Base-by-base conservation (phyloP, 2,113 vertebrate genomes). In the Hypomesus transpacificus region DNA sequence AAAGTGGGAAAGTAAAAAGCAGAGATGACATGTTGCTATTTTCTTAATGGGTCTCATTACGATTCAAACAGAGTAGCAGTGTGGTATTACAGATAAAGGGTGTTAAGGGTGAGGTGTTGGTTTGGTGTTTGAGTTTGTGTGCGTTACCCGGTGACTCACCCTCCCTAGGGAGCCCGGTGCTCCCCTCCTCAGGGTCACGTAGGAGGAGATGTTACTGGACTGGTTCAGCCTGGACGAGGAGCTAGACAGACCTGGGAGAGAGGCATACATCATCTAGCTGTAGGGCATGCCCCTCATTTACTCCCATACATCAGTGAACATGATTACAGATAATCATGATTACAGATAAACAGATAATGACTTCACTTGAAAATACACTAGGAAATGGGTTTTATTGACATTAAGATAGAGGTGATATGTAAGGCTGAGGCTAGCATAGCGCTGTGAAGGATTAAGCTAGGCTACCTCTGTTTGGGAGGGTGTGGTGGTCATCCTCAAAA, bases 111-210 rank as follows among this genome's bases (percentile, higher is more conserved):
- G n/a, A n/a, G n/a, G 8, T 56, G 54, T 56, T 56, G n/a, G 54
- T 56, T 56, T 13, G 39, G 9, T 46, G 39, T 46, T 13, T 11
- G 39, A 46, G 39, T 46, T 46, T 46, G 39, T 46, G 9, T 20
- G n/a, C 9, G 54, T 7, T 56, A 56, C 16, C 20, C 14, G n/a
- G 14, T 34, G 60, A 75, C 86, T 89, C 85, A 94, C 91, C 94
- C 92, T 95, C 89, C 91, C 86, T 78, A 81, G 89, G 17, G 94
- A 89, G 13, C 85, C 73, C 69, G 83, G 78, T 0, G 76, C 75
- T 68, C 86, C 88, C 86, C 93, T 94, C 88, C 93, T 93, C 70
- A 98, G 88, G 0, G 94, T 95, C 85, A 94, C 95, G 0, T 93
- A 97, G 0, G 95, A 95, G 7, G 94, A 88, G 74, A 95, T 88